Conservation (phyloP, 1,140 invertebrate species). For the Mya arenaria region DNA sequence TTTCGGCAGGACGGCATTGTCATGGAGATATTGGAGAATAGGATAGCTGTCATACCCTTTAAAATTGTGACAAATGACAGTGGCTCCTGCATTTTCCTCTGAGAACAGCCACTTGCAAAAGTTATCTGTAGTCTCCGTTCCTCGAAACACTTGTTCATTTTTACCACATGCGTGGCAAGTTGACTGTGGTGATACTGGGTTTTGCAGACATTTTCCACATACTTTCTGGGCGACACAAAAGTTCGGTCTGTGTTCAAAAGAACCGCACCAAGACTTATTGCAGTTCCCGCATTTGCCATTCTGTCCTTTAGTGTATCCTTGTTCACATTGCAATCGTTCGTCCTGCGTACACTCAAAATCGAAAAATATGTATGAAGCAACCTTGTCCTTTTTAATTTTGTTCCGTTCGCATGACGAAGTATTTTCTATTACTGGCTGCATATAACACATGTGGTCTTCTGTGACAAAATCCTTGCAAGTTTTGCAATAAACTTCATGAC, state of each 20-base stretch:
- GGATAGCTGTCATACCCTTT: conserved; percentile 23
- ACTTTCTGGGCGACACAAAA: conserved; percentile 14
- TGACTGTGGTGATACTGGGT: background rate
- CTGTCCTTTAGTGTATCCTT: background rate
- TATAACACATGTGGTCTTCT: conserved; percentile 6
- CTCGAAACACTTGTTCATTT: background rate
- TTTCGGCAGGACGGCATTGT: conserved; percentile 5
- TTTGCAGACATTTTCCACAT: background rate
- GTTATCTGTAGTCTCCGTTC: background rate
- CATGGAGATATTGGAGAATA: background rate
- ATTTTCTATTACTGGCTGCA: conserved; percentile 3
- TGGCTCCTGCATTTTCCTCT: background rate
- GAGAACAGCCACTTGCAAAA: conserved; percentile 24
- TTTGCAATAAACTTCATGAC: conserved; percentile 12
- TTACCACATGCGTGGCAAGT: background rate
- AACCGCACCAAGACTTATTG: conserved; percentile 6
- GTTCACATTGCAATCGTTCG: conserved; percentile 6
- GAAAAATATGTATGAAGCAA: background rate
- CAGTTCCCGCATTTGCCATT: conserved; percentile 7
- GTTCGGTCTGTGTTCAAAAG: conserved; percentile 7
- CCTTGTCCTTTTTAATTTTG: background rate
- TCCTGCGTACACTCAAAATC: conserved; percentile 33
- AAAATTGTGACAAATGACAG: conserved; percentile 15
- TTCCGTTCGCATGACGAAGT: background rate
- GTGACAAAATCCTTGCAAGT: conserved; percentile 8